Base-by-base conservation (phyloP, 2,113 vertebrate genomes). In the Stigmatopora nigra region DNA sequence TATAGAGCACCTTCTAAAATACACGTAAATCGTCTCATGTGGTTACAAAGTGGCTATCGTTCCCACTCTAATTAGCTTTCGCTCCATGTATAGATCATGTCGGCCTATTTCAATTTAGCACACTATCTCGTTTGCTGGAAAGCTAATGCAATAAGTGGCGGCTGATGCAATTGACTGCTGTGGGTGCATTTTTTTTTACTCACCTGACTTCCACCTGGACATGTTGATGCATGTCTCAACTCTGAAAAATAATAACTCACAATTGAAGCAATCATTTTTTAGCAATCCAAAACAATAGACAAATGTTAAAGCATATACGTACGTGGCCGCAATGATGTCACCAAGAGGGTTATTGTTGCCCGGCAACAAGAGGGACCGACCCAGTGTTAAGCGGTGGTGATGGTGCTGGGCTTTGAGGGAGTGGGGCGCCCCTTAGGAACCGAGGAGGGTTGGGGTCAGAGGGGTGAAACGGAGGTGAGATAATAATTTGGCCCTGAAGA, bases 401-500 rank as follows among this genome's bases (percentile, higher is more conserved):
- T 10, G 17, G 55, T 71, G 68, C 71, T 17, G 59, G 59, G 41
- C 19, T 61, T 70, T 73, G 35, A 5, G 80, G 78, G 78, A 81
- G 72, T 13, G 68, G 74, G 71, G 73, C 70, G 67, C 78, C 83
- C 78, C 82, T 82, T 74, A 83, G 84, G 78, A 79, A 81, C 81
- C 80, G 85, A 84, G 76, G 80, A 81, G 85, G 80, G 82, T 75
- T 72, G 66, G 82, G 88, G 83, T 83, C 83, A 83, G 74, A 7
- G 49, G 76, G 83, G 82, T 86, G 79, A 84, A 70, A 74, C 78
- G 76, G 82, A 86, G 84, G 84, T 86, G 85, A 86, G 86, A 86
- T 86, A 88, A 88, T 87, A 86, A 75, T 85, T 88, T 83, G 86
- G 87, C 81, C 38, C 66, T 77, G 79, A 80, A 82, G 78, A 84